Evolutionary conservation across 2,797 vertebrate genomes (phyloP).

Genomic region (Spinus olivaceus): DNA sequence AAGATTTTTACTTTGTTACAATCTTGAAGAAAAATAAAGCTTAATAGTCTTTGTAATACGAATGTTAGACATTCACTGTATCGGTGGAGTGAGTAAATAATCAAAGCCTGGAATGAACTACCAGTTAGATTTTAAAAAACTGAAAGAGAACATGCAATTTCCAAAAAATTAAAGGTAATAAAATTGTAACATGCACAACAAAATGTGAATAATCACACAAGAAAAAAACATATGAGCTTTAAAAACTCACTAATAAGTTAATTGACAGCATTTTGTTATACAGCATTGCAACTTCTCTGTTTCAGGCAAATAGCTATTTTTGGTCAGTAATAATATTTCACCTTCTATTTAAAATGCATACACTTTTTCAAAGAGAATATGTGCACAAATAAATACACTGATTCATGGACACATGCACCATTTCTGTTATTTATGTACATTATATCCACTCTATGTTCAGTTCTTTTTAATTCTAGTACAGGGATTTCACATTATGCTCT

Average conservation of each 20-base stretch:
- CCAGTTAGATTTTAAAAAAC: neutral
- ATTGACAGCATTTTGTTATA: neutral
- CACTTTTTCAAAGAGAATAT: neutral
- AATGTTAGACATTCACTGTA: neutral
- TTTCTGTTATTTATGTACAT: neutral
- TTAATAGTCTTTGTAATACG: neutral
- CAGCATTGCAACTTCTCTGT: neutral
- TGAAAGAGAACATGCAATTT: neutral
- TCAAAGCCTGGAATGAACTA: neutral
- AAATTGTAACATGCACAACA: neutral
- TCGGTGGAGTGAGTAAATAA: neutral
- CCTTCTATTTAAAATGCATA: neutral
- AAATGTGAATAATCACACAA: neutral
- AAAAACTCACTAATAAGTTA: neutral
- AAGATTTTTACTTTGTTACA: neutral
- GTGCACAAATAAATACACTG: neutral
- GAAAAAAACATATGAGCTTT: neutral
- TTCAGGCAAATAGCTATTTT: neutral
- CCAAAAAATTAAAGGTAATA: neutral
- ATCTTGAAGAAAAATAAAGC: neutral
- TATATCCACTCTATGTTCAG: neutral
- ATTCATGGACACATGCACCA: neutral
- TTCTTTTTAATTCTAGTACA: neutral
- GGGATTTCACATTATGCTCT: neutral
- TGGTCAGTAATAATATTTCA: neutral